A percentile compares a stretch with the other conserved stretches of the same genome.
Conservation (phyloP, 2,113 vertebrate species). For the Centrocercus urophasianus region DNA sequence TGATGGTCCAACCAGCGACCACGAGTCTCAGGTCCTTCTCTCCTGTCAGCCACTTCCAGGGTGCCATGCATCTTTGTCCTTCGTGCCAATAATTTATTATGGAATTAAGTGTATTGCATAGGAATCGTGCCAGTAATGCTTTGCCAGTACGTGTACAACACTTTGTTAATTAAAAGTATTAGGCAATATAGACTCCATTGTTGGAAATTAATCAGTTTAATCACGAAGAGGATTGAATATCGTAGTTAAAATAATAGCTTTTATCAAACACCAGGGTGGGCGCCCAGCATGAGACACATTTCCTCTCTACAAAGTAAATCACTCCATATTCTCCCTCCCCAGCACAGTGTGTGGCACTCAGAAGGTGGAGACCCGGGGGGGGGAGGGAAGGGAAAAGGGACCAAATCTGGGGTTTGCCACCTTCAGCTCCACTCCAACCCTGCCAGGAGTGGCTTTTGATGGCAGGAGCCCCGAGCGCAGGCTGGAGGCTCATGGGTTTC, state of each 20-base stretch:
- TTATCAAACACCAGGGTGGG: conserved; percentile 43
- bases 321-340: background rate
- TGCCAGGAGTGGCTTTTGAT: background rate
- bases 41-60: conserved; percentile 1
- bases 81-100: conserved; percentile 74
- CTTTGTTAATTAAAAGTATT: conserved; percentile 81
- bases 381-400: background rate
- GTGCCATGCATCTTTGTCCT: conserved; percentile 51
- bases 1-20: background rate
- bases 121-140: conserved; percentile 67
- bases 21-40: background rate
- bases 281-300: background rate
- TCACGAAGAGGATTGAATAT: conserved; percentile 57
- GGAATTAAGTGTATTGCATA: conserved; percentile 80
- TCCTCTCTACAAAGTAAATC: background rate
- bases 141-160: conserved; percentile 54
- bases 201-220: conserved; percentile 79
- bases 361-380: background rate
- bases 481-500: background rate
- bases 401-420: accelerated
- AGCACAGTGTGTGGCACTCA: accelerated
- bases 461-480: background rate
- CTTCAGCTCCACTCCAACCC: background rate
- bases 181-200: conserved; percentile 71
- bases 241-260: conserved; percentile 62